Evolutionary conservation across 2,888 invertebrate species (phyloP).

Genomic region (Ceramica pisi): DNA sequence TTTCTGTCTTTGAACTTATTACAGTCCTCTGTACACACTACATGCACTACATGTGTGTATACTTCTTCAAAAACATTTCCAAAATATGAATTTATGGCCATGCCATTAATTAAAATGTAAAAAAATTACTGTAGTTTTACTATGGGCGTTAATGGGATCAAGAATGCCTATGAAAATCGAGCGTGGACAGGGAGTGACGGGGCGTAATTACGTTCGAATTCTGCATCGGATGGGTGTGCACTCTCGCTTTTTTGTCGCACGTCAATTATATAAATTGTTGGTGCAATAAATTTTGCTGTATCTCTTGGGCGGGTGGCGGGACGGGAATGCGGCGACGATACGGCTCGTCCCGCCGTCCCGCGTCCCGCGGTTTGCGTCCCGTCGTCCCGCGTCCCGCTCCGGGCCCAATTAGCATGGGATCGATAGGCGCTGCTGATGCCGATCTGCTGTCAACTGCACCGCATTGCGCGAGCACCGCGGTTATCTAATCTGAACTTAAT

Average conservation of each 20-base stretch:
- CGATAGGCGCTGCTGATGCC: conserved; percentile 88
- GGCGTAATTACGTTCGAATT: conserved; percentile 86
- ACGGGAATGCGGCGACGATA: conserved; percentile 84
- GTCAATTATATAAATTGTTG: conserved; percentile 91
- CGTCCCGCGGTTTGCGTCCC: conserved; percentile 71
- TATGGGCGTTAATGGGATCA: conserved; percentile 66
- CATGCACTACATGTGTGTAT: too few relatives aligned
- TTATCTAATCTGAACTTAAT: conserved; percentile 88
- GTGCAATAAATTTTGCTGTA: conserved; percentile 90
- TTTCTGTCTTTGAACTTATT: not conserved
- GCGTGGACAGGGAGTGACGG: conserved; percentile 77
- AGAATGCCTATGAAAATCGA: conserved; percentile 84
- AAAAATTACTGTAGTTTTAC: not conserved
- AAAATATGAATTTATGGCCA: not conserved
- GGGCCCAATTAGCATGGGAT: conserved; percentile 90
- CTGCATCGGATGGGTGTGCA: conserved; percentile 85
- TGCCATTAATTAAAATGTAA: not conserved
- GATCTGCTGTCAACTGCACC: conserved; percentile 85
- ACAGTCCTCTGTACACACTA: not conserved
- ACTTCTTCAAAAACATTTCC: not conserved
- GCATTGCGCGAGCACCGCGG: conserved; percentile 83
- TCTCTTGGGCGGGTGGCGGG: conserved; percentile 84
- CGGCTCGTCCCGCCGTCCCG: conserved; percentile 74
- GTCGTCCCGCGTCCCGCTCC: conserved; percentile 74
- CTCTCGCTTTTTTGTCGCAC: conserved; percentile 88